Base-by-base conservation (phyloP, 2,888 invertebrate genomes). In the Catotricha subobsoleta region DNA sequence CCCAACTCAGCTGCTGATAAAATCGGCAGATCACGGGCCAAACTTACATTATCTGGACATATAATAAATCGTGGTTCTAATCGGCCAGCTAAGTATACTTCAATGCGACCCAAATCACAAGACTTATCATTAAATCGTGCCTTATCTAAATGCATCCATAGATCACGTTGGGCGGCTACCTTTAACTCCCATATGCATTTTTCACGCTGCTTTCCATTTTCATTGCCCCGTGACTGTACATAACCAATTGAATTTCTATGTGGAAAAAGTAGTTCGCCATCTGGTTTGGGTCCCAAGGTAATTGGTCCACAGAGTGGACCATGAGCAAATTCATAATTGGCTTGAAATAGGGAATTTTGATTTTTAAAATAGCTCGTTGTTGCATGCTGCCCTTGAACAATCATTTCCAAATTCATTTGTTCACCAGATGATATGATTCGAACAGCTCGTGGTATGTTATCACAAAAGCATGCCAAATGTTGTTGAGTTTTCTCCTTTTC, bases 321-420 rank as follows among this genome's bases (percentile, higher is more conserved):
- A 51, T 90, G 88, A 2, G 87, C 83, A 54, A 90, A 90, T 56
- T 87, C 84, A 56, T 84, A 91, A 5, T 73, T 71, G 1, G 88
- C 90, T 58, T 86, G 80, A 54, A 90, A 88, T 4, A 90, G 66
- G 1, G 88, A 80, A 27, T 75, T 72, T 3, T 79, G 72, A 52
- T 86, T 82, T 57, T 88, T 88, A 63, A 88, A 90, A 59, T 88
- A 88, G 40, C 81, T 86, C 0, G 80, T 72, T 1, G 87, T 82
- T 3, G 87, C 83, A 52, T 87, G 84, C 12, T 80, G 78, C 12
- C 80, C 80, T 52, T 88, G 87, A 1, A 90, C 76, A 30, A 82
- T 75, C 48, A 90, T 67, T 53, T 83, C 81, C 12, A 88, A 68
- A 51, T 84, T 82, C 40, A 88, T 66, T 41, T 77, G 76, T 55